Evolutionary conservation across 2,797 vertebrate species (phyloP).

Genomic region (Melanotaenia maccullochi): DNA sequence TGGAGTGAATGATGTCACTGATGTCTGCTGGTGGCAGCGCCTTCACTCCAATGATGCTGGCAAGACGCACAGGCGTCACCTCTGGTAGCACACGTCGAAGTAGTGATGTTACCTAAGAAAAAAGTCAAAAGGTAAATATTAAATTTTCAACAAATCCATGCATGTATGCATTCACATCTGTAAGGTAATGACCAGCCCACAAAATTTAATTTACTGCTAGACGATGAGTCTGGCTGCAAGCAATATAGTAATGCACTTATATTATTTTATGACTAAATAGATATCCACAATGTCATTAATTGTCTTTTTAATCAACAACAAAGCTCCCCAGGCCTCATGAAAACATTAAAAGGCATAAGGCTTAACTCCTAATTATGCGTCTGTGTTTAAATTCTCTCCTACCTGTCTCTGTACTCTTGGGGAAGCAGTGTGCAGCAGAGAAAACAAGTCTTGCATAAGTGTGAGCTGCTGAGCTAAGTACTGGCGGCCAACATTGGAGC

Average conservation of each 20-base stretch:
- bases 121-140: background rate
- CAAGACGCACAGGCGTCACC: slow-evolving; percentile 94
- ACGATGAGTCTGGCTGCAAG: slow-evolving; percentile 5
- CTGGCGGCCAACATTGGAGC: slow-evolving; percentile 97
- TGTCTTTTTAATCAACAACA: background rate
- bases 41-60: slow-evolving; percentile 98
- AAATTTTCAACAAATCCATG: background rate
- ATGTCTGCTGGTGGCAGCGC: slow-evolving; percentile 97
- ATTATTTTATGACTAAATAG: background rate
- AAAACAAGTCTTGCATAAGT: slow-evolving; percentile 97
- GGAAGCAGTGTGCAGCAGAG: slow-evolving; percentile 95
- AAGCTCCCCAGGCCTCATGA: background rate
- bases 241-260: background rate
- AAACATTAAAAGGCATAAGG: slow-evolving; percentile 4
- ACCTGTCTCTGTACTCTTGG: slow-evolving; percentile 99
- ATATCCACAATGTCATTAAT: background rate
- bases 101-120: slow-evolving; percentile 91
- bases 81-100: slow-evolving; percentile 96
- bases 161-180: background rate
- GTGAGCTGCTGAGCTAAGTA: slow-evolving; percentile 98
- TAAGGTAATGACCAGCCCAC: background rate
- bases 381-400: slow-evolving; percentile 26
- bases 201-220: background rate
- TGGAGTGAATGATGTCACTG: slow-evolving; percentile 99
- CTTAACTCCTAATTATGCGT: background rate